Evolutionary conservation across 2,113 vertebrate species (phyloP), one percentile per base, ranked within the genome.

Genomic region (Empidonax traillii): DNA sequence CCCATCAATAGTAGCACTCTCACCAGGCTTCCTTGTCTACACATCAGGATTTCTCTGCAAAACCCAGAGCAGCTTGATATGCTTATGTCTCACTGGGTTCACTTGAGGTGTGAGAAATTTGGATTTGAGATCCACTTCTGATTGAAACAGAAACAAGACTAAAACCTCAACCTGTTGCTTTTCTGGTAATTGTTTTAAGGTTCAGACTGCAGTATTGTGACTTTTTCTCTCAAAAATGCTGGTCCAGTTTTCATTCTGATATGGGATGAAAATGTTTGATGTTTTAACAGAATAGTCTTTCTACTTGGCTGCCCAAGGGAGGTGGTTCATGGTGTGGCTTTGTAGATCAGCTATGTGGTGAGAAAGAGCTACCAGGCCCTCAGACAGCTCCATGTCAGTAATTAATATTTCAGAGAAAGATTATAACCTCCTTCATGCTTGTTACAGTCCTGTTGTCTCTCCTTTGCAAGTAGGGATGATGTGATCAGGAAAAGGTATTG

Each of bases 1-100:
- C 53, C n/a, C 8, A n/a, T 62, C 46, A 30, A 25, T 18, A n/a
- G n/a, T 0, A 67, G 25, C 20, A 15, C n/a, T 53, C 4, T 3
- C 37, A 77, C 7, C 7, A n/a, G 16, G 6, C 5, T 47, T 72
- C 75, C 33, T 68, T 59, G 18, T 19, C 16, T 67, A 35, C 22
- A 21, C 3, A 18, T 27, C 0, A 2, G 19, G 2, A 4, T 53
- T 95, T 81, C 37, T 20, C 66, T 66, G 31, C 11, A 69, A 62
- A 76, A n/a, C 19, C 41, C 46, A n/a, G 39, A 41, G 39, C 23
- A 88, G 21, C 44, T 72, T 33, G 3, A 3, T 52, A 43, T 53
- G 30, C 11, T 22, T 65, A 2, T 53, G 10, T 72, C 47, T 51
- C 27, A 37, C 23, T 31, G 44, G 8, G 14, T 13, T 68, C 25